phyloP scores from a whole-genome alignment of 2,888 invertebrate genomes.

The Notodonta dromedarius region DNA sequence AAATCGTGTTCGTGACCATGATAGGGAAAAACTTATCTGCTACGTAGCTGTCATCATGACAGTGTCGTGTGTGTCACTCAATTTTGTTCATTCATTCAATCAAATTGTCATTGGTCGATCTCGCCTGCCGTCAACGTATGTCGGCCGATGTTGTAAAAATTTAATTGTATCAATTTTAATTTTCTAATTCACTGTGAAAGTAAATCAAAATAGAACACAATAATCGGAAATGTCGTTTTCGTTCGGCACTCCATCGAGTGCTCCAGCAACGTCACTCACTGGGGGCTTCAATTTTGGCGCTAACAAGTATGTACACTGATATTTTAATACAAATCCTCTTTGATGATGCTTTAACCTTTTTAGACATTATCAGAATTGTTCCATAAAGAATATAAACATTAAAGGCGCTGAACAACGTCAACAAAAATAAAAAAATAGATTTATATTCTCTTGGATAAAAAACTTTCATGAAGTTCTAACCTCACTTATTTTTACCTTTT shows the following conservation, averaged over 20 bases:
- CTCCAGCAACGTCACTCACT: conserved; percentile 69
- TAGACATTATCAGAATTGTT: neutral
- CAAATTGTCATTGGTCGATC: too few relatives aligned
- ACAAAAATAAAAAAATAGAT: neutral
- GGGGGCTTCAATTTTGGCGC: conserved; percentile 77
- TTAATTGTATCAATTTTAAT: neutral
- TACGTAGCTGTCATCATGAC: too few relatives aligned
- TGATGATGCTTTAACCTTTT: neutral
- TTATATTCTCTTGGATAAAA: neutral
- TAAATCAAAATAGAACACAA: neutral
- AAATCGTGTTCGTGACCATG: too few relatives aligned
- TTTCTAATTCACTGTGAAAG: neutral
- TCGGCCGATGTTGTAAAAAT: neutral
- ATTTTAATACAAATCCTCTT: conserved; percentile 19
- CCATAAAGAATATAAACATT: neutral
- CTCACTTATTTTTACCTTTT: conserved; percentile 24
- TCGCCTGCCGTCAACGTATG: neutral
- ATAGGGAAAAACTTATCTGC: too few relatives aligned
- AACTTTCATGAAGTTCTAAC: conserved; percentile 30
- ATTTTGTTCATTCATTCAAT: too few relatives aligned
- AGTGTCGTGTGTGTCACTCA: too few relatives aligned
- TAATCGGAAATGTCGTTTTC: conserved; percentile 70
- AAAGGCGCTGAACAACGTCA: neutral
- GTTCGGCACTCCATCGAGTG: conserved; percentile 77
- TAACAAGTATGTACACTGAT: conserved; percentile 65